Conservation (phyloP, 2,113 vertebrate genomes). For the Acanthochromis polyacanthus region DNA sequence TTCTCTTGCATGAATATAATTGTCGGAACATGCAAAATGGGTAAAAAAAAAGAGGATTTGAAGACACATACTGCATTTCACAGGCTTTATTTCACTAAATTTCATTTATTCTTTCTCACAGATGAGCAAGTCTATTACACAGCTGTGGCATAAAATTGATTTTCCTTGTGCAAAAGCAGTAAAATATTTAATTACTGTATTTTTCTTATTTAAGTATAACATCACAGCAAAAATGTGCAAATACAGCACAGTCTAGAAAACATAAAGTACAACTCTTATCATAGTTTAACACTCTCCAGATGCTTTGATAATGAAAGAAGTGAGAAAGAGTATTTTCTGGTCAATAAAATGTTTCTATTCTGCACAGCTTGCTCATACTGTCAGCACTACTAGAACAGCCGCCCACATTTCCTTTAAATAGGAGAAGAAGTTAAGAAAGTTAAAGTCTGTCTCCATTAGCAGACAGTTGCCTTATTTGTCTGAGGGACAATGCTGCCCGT, state of each 20-base stretch:
- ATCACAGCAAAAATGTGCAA: not conserved
- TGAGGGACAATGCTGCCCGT: constrained; percentile 22
- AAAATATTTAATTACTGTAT: not conserved
- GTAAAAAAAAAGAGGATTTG: too few relatives aligned
- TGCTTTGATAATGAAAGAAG: not conserved
- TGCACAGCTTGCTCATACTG: not conserved
- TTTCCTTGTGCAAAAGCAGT: not conserved
- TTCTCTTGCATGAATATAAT: not conserved
- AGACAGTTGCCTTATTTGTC: not conserved
- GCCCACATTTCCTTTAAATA: constrained; percentile 6
- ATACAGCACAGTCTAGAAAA: not conserved
- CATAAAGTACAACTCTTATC: not conserved
- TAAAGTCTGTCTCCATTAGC: constrained; percentile 4
- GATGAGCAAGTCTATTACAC: not conserved
- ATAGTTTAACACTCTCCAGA: not conserved
- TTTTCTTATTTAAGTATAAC: not conserved
- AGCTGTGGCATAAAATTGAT: not conserved
- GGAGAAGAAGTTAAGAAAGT: not conserved
- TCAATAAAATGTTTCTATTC: not conserved
- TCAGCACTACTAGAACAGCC: not conserved
- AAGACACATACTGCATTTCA: too few relatives aligned
- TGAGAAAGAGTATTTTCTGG: not conserved
- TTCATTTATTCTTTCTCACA: not conserved
- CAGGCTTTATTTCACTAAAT: not conserved
- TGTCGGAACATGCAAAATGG: not conserved